phyloP scores from a whole-genome alignment of 2,797 vertebrate genomes.

The Acanthiza pusilla region DNA sequence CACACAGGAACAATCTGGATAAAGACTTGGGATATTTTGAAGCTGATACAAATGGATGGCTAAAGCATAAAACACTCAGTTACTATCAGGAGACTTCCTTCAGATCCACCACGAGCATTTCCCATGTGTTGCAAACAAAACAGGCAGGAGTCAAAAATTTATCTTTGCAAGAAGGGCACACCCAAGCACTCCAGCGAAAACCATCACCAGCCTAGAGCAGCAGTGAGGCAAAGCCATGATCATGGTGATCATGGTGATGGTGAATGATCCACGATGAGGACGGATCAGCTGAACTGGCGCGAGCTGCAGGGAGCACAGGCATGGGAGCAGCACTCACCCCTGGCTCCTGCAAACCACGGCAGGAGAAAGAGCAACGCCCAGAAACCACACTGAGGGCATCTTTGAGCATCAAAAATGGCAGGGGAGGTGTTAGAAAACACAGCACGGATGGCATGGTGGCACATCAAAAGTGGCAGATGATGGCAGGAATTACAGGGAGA shows the following conservation, averaged over 20 bases:
- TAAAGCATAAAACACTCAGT: neutral
- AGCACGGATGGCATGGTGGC: neutral
- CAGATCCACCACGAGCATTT: neutral
- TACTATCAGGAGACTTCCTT: neutral
- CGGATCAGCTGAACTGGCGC: neutral
- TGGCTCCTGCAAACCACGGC: fast-evolving
- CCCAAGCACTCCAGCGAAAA: neutral
- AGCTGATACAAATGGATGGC: neutral
- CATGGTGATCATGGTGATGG: no score
- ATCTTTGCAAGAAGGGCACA: neutral
- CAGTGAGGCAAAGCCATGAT: neutral
- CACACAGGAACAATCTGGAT: neutral
- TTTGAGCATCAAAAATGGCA: neutral
- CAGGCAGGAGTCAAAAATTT: neutral
- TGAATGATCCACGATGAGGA: neutral
- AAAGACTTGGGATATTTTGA: neutral
- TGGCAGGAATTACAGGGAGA: neutral
- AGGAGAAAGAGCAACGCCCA: neutral
- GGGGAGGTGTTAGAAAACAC: neutral
- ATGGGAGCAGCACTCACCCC: neutral
- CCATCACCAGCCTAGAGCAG: fast-evolving
- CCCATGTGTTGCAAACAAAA: neutral
- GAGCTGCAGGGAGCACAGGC: neutral
- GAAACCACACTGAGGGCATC: neutral
- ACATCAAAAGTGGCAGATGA: neutral